Base-by-base conservation (phyloP, 1,140 invertebrate species). In the Oreohelix idahoensis region DNA sequence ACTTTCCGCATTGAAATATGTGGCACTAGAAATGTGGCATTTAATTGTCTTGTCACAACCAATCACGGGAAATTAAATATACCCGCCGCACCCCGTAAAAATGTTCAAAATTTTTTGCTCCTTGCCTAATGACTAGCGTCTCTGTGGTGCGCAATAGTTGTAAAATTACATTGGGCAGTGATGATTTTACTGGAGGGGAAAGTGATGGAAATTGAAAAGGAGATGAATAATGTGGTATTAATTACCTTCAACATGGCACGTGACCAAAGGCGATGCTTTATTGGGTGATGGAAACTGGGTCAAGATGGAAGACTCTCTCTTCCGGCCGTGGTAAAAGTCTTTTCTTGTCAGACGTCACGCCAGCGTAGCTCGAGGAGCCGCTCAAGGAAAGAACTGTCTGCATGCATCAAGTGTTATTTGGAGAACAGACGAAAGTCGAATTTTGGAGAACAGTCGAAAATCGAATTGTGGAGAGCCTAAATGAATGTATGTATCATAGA, bases 21-120 rank as follows among this genome's bases (percentile, higher is more conserved):
- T 5, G 29, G 63, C 5, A n/a, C 63, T 66, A 66, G 63, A 32
- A 66, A 66, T 66, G 63, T 32, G 63, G 29, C 63, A 66, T 66
- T 66, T 66, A 66, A 66, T 66, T 66, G 63, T 66, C 63, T 66
- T 66, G 63, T 66, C 63, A 66, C 63, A n/a, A 66, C 63, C 63
- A 66, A 66, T 66, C 63, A 35, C n/a, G n/a, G 63, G n/a, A 66
- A 66, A 66, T 66, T 66, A 66, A 66, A 66, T 66, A 66, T n/a
- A 66, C 63, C 63, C 2, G 29, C 5, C 63, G 63, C 23, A 29
- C 63, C 20, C 63, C 63, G n/a, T 13, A 11, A 35, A 66, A 66
- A 66, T 66, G 15, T 66, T 66, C 20, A 13, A 0, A 23, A 8
- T 35, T 66, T 32, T 66, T 8, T 29, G n/a, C 17, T 66, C n/a